Evolutionary conservation across 2,797 vertebrate species (phyloP), one percentile per base, ranked within the genome.

Genomic region (Acanthurus lineatus): DNA sequence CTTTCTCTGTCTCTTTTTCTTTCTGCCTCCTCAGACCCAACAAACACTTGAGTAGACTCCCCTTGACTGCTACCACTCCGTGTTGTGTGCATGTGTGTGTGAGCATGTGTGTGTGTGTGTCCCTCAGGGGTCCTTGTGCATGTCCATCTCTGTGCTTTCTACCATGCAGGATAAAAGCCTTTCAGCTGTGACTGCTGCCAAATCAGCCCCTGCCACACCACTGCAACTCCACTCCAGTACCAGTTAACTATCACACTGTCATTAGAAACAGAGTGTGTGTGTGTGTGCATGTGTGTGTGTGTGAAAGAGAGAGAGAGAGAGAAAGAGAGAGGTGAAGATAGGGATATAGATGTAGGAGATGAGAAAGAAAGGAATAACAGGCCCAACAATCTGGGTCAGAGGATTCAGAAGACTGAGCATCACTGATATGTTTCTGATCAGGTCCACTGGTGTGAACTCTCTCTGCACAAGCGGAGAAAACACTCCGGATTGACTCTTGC

Each of bases 131-230:
- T 90, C 82, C 85, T 75, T 84, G 86, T 89, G 86, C 84, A 84
- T 91, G 91, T 89, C 92, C 88, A 91, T 89, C 88, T 90, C 82
- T 83, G 89, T 91, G 90, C 91, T 94, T 90, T 92, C 92, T 90
- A 85, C 84, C 87, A 85, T 89, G 84, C 77, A 83, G 89, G 88
- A 92, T 94, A 93, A 95, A 93, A 94, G 90, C 88, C 91, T 94
- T 91, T 95, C 89, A 91, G 72, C 85, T 87, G 93, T 91, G 91
- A 92, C 93, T 91, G 88, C 88, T 88, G 84, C 88, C 89, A 92
- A 91, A 93, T 93, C 92, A 90, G 87, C 91, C 83, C 71, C 89
- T 88, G 86, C 86, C 86, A 87, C 82, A 88, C 78, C 81, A 89
- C 73, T 56, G 85, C 89, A 89, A 91, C 91, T 89, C 89, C 84